Evolutionary conservation across 2,797 vertebrate genomes (phyloP).

Genomic region (Urophycis tenuis): DNA sequence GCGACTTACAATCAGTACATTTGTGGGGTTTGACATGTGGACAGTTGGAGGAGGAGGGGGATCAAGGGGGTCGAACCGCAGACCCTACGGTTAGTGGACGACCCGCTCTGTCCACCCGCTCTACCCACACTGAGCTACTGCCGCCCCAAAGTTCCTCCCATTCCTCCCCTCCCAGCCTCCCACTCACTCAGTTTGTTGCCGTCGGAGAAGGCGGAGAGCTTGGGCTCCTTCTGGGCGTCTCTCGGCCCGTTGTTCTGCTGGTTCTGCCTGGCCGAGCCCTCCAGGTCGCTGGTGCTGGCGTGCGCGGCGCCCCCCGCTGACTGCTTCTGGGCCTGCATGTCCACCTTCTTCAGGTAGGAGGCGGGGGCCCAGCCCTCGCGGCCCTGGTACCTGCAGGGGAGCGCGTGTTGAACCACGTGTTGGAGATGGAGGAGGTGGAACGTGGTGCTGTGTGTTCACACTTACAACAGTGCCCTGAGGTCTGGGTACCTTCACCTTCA

Average conservation of each 20-base stretch:
- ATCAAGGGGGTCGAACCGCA: no score
- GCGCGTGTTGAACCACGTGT: not conserved
- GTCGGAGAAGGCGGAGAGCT: conserved; percentile 65
- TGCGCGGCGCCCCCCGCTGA: conserved; percentile 72
- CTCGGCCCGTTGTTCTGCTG: conserved; percentile 53
- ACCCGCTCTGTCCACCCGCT: no score
- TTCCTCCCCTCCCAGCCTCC: not conserved
- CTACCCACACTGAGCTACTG: no score
- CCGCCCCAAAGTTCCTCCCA: no score
- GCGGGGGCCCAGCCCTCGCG: conserved; percentile 97
- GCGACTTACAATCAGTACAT: no score
- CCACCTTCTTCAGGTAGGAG: conserved; percentile 90
- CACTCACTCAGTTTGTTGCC: conserved; percentile 58
- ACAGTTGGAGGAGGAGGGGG: no score
- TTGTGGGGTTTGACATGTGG: no score
- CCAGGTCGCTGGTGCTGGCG: conserved; percentile 80
- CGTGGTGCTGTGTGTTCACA: no score
- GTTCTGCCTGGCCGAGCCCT: conserved; percentile 79
- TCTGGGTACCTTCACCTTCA: no score
- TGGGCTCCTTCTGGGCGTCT: conserved; percentile 73
- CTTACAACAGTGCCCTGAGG: no score
- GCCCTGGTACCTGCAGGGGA: conserved; percentile 79
- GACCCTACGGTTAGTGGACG: no score
- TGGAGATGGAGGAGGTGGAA: no score
- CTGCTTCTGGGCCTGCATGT: conserved; percentile 76